Base-by-base conservation (phyloP, 2,113 vertebrate species). In the Peromyscus californicus region DNA sequence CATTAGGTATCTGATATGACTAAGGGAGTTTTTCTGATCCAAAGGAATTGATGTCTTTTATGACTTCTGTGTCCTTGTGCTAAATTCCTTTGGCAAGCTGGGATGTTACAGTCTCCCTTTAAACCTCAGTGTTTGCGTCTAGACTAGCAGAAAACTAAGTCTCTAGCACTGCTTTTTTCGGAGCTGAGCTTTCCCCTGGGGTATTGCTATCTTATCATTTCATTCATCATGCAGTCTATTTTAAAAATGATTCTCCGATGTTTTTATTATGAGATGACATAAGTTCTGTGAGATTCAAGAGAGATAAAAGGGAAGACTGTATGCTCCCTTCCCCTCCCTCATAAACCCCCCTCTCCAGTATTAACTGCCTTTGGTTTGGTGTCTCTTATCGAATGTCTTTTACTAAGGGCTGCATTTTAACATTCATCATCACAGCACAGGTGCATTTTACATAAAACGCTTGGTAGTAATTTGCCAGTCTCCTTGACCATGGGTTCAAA, bases 241-340 rank as follows among this genome's bases (percentile, higher is more conserved):
- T 95, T 90, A 33, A 96, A 96, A 96, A 70, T 78, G 54, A 94
- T 89, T 97, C 94, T 92, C 42, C 94, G 87, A 70, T 72, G 51
- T 57, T 89, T 89, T 94, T 95, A 92, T 75, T 89, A 72, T 87
- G 87, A 88, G 69, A 93, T 89, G 94, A 86, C 19, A n/a, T 57
- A 96, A 96, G 70, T 89, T 90, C 39, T 79, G 76, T 94, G 94
- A 97, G 89, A 96, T 72, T 96, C 80, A 93, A 94, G 39, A 1
- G 10, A 79, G 78, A 96, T 61, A 75, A 75, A 96, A 95, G 48
- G 39, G 29, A 95, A 83, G 59, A 21, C 1, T 78, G 13, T 48
- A 22, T 29, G 67, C 63, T 87, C 36, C 33, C 54, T 61, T 86
- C n/a, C 8, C 17, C 17, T 94, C 19, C 9, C 51, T 26, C 21